A percentile compares a stretch with the other conserved stretches of the same genome.
Conservation (phyloP, 92 coral and sea anemone genomes). For the Palythoa caribaeorum region DNA sequence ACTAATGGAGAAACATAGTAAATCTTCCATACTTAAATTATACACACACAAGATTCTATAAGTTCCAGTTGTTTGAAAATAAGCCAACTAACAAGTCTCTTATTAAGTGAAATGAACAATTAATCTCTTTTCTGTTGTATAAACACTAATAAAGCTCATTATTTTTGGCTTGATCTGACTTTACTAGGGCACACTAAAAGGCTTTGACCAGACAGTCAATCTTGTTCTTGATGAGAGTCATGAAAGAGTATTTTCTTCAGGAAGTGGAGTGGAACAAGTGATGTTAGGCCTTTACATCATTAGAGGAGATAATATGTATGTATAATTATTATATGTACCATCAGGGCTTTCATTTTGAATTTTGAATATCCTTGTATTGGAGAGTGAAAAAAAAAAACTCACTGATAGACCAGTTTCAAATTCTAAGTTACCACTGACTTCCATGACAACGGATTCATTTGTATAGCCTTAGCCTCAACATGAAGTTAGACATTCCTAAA, state of each 20-base stretch:
- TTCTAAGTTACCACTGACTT: too few relatives aligned
- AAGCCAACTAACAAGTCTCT: too few relatives aligned
- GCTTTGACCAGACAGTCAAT: slow-evolving; percentile 99
- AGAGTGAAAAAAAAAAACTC: too few relatives aligned
- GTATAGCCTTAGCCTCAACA: too few relatives aligned
- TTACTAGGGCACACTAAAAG: slow-evolving; percentile 89
- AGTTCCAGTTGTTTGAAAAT: background rate
- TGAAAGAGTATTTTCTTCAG: slow-evolving; percentile 97
- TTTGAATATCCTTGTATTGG: too few relatives aligned
- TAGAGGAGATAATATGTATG: slow-evolving; percentile 99
- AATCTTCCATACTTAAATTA: too few relatives aligned
- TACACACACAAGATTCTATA: background rate
- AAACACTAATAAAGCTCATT: background rate
- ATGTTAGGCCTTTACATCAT: slow-evolving; percentile 95
- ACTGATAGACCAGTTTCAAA: too few relatives aligned
- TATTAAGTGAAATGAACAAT: too few relatives aligned
- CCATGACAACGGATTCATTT: too few relatives aligned
- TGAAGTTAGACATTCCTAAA: too few relatives aligned
- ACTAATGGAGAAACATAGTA: too few relatives aligned
- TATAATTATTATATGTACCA: background rate
- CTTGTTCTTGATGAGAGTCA: slow-evolving; percentile 98
- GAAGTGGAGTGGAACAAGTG: slow-evolving; percentile 98
- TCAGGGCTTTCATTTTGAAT: too few relatives aligned
- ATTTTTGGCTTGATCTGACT: background rate
- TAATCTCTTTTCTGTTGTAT: background rate